These are phyloP conservation scores for Notamacropus eugenii DNA, from an alignment of 2,797 vertebrate species.

Conservation along the genomic window DNA sequence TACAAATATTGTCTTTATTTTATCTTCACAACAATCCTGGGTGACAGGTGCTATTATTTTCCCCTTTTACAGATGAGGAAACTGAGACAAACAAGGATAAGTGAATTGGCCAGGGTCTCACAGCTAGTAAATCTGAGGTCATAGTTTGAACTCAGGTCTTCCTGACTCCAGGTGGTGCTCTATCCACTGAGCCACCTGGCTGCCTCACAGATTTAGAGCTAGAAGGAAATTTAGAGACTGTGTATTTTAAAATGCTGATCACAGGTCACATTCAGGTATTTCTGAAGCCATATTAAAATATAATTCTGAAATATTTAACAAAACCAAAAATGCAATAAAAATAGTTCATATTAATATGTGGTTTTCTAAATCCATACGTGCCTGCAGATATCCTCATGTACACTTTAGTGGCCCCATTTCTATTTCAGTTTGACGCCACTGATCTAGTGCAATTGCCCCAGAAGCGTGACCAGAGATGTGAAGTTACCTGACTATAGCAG, in stretches of 20 bases:
- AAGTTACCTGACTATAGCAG: not conserved
- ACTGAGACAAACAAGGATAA: not conserved
- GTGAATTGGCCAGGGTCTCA: not conserved
- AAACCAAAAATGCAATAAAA: not conserved
- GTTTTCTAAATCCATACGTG: not conserved
- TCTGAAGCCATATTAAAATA: not conserved
- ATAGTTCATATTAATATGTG: not conserved
- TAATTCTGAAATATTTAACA: not conserved
- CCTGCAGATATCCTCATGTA: not conserved
- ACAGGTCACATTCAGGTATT: not conserved
- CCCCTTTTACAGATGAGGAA: not conserved
- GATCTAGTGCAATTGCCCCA: not conserved
- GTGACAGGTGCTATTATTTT: not conserved
- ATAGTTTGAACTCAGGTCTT: not conserved
- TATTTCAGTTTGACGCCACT: not conserved
- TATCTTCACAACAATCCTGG: not conserved
- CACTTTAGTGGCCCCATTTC: not conserved
- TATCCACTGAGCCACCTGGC: not conserved
- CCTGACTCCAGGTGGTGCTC: not conserved
- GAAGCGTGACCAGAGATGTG: not conserved
- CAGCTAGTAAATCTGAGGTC: not conserved
- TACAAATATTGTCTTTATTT: not conserved
- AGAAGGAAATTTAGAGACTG: not conserved
- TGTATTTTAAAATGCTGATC: not conserved
- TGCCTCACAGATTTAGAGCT: not conserved